phyloP scores from a whole-genome alignment of 2,113 vertebrate genomes.

The Orthonyx spaldingii region DNA sequence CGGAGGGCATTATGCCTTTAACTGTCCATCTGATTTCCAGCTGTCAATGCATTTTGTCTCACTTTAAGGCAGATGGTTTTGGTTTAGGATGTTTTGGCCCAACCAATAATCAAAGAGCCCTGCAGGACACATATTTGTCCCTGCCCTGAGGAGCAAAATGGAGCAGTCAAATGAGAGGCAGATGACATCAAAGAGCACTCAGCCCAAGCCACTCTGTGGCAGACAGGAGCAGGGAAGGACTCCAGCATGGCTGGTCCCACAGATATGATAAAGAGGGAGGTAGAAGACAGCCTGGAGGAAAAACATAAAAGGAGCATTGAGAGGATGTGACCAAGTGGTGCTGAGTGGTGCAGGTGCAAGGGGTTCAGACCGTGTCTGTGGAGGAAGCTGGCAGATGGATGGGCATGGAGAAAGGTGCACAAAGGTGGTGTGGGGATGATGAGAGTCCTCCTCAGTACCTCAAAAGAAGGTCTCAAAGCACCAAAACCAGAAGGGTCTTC shows the following conservation, averaged over 20 bases:
- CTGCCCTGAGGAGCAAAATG: background rate
- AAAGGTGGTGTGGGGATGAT: background rate
- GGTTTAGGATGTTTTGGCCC: background rate
- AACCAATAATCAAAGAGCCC: background rate
- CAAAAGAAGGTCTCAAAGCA: background rate
- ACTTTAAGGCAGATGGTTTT: background rate
- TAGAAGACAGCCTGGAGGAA: background rate
- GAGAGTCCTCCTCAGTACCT: background rate
- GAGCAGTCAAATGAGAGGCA: background rate
- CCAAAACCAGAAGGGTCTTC: background rate
- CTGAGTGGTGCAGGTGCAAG: background rate
- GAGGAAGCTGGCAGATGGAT: background rate
- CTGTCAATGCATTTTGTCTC: background rate
- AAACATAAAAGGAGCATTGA: background rate
- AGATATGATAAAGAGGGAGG: background rate
- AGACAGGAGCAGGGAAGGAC: background rate
- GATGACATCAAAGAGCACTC: background rate
- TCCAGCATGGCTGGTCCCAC: accelerated
- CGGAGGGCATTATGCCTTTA: background rate
- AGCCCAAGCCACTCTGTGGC: background rate
- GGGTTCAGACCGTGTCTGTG: background rate
- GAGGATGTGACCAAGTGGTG: background rate
- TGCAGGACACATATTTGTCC: background rate
- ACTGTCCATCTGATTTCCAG: background rate
- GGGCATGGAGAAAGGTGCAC: background rate